Evolutionary conservation across 2,888 invertebrate genomes (phyloP).

Genomic region (Portevinia maculata): DNA sequence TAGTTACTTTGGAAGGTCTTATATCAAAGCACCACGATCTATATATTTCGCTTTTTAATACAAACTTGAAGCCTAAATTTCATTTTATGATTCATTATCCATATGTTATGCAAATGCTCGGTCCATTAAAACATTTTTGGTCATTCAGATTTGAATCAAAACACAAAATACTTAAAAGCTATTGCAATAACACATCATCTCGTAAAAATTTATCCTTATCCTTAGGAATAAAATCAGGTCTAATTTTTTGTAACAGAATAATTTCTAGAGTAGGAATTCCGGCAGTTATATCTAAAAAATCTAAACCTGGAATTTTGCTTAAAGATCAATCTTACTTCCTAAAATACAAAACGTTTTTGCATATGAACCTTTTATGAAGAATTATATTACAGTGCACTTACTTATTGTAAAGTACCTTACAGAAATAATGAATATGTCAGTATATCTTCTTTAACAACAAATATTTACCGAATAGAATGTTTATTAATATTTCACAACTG

Average conservation of each 20-base stretch:
- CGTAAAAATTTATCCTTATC: conserved; percentile 3
- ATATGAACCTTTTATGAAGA: background rate
- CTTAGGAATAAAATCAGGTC: conserved; percentile 17
- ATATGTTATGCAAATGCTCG: conserved; percentile 26
- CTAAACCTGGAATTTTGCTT: conserved; percentile 2
- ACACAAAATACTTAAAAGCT: conserved; percentile 11
- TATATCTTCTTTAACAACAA: too few relatives aligned
- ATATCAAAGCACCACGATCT: conserved; percentile 11
- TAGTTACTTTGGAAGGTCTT: background rate
- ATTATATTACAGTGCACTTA: too few relatives aligned
- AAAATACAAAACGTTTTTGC: conserved; percentile 13
- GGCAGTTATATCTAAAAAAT: background rate
- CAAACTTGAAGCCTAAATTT: conserved; percentile 23
- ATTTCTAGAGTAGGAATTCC: conserved; percentile 10
- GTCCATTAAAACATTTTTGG: conserved; percentile 11
- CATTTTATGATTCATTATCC: conserved; percentile 25
- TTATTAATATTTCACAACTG: too few relatives aligned
- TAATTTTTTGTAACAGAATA: conserved; percentile 11
- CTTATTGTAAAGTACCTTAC: too few relatives aligned
- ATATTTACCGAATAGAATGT: too few relatives aligned
- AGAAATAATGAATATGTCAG: too few relatives aligned
- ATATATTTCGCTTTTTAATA: conserved; percentile 17
- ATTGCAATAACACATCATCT: conserved; percentile 2
- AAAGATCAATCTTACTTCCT: conserved; percentile 11
- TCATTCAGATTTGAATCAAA: conserved; percentile 14